These are phyloP conservation scores for Anisognathus igniventris DNA, from an alignment of 2,797 vertebrate species.

Conservation along the genomic window DNA sequence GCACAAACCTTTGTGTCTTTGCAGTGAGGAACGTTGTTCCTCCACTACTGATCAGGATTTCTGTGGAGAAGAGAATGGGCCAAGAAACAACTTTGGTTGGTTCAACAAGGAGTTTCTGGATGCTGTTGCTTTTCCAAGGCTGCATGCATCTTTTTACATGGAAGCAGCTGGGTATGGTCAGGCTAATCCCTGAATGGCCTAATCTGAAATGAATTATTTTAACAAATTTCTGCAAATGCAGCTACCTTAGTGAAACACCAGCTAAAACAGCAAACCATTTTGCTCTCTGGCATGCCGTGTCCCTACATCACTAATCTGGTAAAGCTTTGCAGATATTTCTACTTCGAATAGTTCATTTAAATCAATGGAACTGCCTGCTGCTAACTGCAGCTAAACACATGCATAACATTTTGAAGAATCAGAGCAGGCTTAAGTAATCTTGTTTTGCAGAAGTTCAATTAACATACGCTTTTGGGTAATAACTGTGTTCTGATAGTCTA, in stretches of 20 bases:
- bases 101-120: background rate
- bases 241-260: background rate
- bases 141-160: fast-evolving
- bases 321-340: background rate
- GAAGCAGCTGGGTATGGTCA: background rate
- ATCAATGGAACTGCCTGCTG: background rate
- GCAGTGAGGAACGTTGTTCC: background rate
- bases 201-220: background rate
- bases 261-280: background rate
- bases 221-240: background rate
- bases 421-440: background rate
- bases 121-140: background rate
- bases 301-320: background rate
- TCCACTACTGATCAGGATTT: background rate
- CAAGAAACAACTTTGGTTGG: background rate
- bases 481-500: background rate
- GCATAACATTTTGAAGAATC: background rate
- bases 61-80: background rate
- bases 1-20: background rate
- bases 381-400: background rate
- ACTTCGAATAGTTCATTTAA: background rate
- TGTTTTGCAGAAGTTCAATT: background rate
- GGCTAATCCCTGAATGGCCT: background rate
- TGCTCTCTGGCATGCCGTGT: background rate
- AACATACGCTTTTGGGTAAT: background rate